These are phyloP conservation scores for Ailurus styani DNA, from an alignment of 2,113 vertebrate genomes.

Conservation along the genomic window DNA sequence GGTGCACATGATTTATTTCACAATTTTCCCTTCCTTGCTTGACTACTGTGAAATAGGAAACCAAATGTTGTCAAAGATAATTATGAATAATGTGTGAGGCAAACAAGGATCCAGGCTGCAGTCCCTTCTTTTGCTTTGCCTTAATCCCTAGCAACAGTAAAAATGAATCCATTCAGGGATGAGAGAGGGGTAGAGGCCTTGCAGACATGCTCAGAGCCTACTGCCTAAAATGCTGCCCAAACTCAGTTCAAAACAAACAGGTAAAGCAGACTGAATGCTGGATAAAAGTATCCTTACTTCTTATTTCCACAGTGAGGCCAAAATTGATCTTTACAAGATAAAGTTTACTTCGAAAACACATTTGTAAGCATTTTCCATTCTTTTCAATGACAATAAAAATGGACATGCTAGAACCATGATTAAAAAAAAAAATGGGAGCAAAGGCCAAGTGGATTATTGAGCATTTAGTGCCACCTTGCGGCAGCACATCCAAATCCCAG, in stretches of 20 bases:
- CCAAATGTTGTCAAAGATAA: neutral
- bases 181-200: neutral
- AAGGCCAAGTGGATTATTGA: neutral
- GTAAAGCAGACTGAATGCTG: neutral
- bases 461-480: constrained; percentile 74
- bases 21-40: neutral
- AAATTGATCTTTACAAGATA: neutral
- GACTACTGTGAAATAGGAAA: neutral
- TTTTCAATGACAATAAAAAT: neutral
- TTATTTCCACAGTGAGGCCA: neutral
- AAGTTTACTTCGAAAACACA: neutral
- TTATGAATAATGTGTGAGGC: neutral
- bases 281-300: neutral
- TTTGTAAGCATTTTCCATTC: neutral
- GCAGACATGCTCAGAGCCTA: neutral
- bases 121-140: neutral
- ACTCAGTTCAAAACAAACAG: neutral
- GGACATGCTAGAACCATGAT: neutral
- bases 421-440: neutral
- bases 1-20: neutral
- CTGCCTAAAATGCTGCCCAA: neutral
- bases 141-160: neutral
- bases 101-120: neutral
- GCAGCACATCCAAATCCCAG: neutral
- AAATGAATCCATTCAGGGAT: neutral